Conservation (phyloP, 2,888 invertebrate species). For the Pycnomerus fuliginosus region DNA sequence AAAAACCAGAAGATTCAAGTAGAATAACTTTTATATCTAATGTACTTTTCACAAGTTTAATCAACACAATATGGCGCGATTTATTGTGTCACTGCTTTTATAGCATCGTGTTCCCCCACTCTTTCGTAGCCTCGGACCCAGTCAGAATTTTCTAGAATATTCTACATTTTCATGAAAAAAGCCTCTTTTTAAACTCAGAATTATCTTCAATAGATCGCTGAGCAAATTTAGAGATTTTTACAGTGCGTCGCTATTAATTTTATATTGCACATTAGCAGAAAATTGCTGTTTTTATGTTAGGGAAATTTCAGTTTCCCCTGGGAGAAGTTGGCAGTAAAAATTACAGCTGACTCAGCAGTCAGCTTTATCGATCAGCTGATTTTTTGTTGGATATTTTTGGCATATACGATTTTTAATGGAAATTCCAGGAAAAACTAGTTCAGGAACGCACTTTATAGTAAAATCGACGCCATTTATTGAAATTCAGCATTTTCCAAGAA, state of each 20-base stretch:
- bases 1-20: constrained; percentile 2
- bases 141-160: constrained; percentile 23
- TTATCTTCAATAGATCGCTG: no score
- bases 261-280: constrained; percentile 7
- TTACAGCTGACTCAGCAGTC: constrained; percentile 4
- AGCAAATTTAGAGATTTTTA: background rate
- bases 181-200: no score
- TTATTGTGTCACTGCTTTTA: constrained; percentile 28
- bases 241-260: background rate
- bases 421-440: no score
- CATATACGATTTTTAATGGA: no score
- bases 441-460: no score
- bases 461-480: no score
- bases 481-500: no score
- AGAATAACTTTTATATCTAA: background rate
- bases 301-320: no score
- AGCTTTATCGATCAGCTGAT: constrained; percentile 16
- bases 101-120: constrained; percentile 34
- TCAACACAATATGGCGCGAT: constrained; percentile 8
- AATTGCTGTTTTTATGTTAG: constrained; percentile 1
- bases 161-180: constrained; percentile 9
- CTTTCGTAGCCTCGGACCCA: constrained; percentile 34
- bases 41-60: constrained; percentile 2
- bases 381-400: no score
- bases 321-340: no score